Evolutionary conservation across 2,113 vertebrate genomes (phyloP), one percentile per base, ranked within the genome.

Genomic region (Willisornis vidua): DNA sequence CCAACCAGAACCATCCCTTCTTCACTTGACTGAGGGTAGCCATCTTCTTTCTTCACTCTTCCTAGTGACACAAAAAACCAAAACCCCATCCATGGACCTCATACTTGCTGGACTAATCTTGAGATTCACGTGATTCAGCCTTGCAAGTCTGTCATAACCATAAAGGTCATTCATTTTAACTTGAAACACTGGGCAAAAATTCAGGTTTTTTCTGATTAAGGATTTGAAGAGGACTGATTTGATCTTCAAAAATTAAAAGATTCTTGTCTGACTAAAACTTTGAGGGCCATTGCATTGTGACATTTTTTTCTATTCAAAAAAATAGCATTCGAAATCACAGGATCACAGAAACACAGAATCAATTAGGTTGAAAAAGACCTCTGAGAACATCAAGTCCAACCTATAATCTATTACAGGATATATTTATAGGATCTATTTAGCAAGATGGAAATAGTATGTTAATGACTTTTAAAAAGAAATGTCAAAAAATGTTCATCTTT

Each of bases 11-110:
- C 11, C 25, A 57, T 2, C 5, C 16, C 15, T 76, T 90, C 20
- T 14, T 80, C 25, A 18, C 19, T 84, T 76, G 39, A 9, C 0
- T 54, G 11, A 1, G 2, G 5, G 4, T 45, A 45, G 15, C 10
- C 9, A 77, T 9, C 18, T 81, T 10, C 29, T 67, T 85, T 62
- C 17, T 55, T 82, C 22, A 19, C 4, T 23, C 0, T 49, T 13
- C 6, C 28, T 62, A 29, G 39, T 48, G 48, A 37, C 29, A 23
- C 49, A 63, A 48, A 4, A 41, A 41, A 41, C 5, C 41, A 41
- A 41, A 41, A 41, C 12, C 41, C 41, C 2, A n/a, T 62, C 37
- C 12, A 43, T 51, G 28, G 7, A 45, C 9, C 1, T 79, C 6
- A 35, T 63, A 74, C 28, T 6, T 6, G 4, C 4, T 23, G 26